phyloP scores from a whole-genome alignment of 2,797 vertebrate genomes.

The Pelobates cultripes region DNA sequence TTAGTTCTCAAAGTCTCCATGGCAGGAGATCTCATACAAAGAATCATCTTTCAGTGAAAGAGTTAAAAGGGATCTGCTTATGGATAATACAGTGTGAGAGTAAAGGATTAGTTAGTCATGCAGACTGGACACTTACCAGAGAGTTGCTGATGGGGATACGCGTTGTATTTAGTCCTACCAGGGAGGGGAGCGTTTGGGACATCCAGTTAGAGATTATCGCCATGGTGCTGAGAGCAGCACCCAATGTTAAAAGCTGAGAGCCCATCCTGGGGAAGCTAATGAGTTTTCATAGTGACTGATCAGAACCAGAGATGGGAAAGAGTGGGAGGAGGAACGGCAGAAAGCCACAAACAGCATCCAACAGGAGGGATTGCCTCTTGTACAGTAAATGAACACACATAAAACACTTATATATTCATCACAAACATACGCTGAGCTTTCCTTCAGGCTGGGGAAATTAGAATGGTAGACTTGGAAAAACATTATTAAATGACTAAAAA shows the following conservation, averaged over 20 bases:
- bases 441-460: background rate
- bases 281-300: slow-evolving; percentile 76
- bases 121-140: slow-evolving; percentile 73
- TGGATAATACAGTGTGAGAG: slow-evolving; percentile 3
- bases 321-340: slow-evolving; percentile 72
- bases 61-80: slow-evolving; percentile 7
- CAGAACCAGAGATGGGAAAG: slow-evolving; percentile 65
- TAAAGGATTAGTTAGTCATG: slow-evolving; percentile 19
- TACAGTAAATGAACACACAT: background rate
- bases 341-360: slow-evolving; percentile 59
- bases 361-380: slow-evolving; percentile 34
- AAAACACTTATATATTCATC: slow-evolving; percentile 4
- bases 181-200: slow-evolving; percentile 78
- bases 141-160: slow-evolving; percentile 68
- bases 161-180: slow-evolving; percentile 76
- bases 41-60: background rate
- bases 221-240: slow-evolving; percentile 77
- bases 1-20: no score
- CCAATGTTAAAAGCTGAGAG: slow-evolving; percentile 77
- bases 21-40: no score
- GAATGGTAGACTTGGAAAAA: background rate
- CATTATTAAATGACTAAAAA: background rate
- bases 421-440: background rate
- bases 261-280: slow-evolving; percentile 76
- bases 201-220: slow-evolving; percentile 82